Evolutionary conservation across 2,888 invertebrate genomes (phyloP), one percentile per base, ranked within the genome.

Genomic region (Marronus borbonicus): DNA sequence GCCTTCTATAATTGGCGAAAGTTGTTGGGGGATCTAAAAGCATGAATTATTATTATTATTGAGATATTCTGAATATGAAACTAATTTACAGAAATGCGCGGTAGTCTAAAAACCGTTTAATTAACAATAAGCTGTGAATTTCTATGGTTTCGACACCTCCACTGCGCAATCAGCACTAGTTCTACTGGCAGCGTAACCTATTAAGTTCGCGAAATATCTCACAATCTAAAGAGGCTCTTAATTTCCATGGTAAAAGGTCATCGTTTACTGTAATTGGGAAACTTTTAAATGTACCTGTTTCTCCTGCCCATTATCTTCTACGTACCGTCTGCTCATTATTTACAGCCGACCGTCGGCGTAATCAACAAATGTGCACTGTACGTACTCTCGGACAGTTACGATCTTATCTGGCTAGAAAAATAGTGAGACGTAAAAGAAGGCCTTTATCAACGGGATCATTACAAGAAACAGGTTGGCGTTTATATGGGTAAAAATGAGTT

Each of bases 191-290:
- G 3, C 62, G 24, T 62, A 31, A 31, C 14, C 28, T 31, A 62
- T 62, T 12, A 62, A 62, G 31, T 62, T 24, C 14, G 62, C 28
- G 14, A 62, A 62, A 31, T 66, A 66, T 66, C 66, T 66, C 44
- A 66, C 49, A n/a, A 70, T 36, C 31, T 55, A 12, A 70, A 70
- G 70, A 55, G 17, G 58, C 10, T 52, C 17, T 24, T 69, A 69
- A 52, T 69, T 55, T 70, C 36, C 31, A 52, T 36, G 28, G 77
- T 50, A 72, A 77, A 77, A 77, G 70, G 77, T 70, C 70, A 52
- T 36, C 70, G 62, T 62, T 72, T 70, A 70, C 72, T 62, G 62
- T 77, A 77, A 77, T 77, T 72, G 77, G 64, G 64, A 77, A 64
- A 77, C 55, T 62, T 70, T 58, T 68, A 62, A 77, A 72, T 64